These are phyloP conservation scores for Argya squamiceps DNA, from an alignment of 2,797 vertebrate species.

Conservation along the genomic window DNA sequence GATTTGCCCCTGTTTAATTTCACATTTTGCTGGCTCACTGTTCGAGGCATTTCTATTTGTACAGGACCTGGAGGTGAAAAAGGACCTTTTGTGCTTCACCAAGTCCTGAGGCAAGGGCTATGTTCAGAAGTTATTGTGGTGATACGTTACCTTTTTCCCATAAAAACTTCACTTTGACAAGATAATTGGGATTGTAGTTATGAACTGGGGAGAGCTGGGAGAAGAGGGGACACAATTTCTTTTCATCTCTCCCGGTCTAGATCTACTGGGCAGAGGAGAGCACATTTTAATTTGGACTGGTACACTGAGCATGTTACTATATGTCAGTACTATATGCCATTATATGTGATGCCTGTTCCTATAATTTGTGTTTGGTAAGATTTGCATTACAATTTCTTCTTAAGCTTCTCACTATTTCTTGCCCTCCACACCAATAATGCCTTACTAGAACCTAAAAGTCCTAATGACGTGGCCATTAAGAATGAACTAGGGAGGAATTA, in stretches of 20 bases:
- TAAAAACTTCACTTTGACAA: not conserved
- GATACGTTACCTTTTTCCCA: slow-evolving; percentile 21
- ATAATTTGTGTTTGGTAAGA: not conserved
- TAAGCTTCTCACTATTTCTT: not conserved
- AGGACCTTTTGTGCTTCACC: not conserved
- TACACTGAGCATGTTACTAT: not conserved
- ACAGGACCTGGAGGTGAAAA: slow-evolving; percentile 11
- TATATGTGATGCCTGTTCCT: not conserved
- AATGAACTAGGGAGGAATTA: not conserved
- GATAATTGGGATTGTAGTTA: not conserved
- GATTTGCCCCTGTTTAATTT: not conserved
- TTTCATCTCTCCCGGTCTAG: not conserved
- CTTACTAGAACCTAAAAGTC: not conserved
- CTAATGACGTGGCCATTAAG: not conserved
- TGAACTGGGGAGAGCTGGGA: not conserved
- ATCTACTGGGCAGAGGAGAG: not conserved
- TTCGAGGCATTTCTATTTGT: not conserved
- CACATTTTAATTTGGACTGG: slow-evolving; percentile 1
- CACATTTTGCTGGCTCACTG: not conserved
- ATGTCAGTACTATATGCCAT: too few relatives aligned
- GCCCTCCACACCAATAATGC: not conserved
- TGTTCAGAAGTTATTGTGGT: not conserved
- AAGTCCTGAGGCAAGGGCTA: not conserved
- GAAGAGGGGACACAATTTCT: not conserved
- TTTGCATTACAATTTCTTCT: not conserved